Base-by-base conservation (phyloP, 2,888 invertebrate genomes). In the Eilema depressum region DNA sequence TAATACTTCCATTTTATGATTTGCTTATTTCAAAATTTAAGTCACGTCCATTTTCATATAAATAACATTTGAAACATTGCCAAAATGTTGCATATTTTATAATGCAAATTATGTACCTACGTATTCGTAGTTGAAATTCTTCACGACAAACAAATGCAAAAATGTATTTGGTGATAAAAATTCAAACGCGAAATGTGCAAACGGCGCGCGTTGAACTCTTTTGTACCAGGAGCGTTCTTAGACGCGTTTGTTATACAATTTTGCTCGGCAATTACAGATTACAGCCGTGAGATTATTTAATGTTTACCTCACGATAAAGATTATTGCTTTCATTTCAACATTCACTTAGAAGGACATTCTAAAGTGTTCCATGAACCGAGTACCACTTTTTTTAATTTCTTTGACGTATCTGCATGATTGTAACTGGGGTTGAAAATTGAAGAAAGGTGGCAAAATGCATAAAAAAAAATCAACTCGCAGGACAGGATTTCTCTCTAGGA, bases 191-290 rank as follows among this genome's bases (percentile, higher is more conserved):
- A 26, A 65, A 76, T 76, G 81, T 70, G 73, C 69, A 80, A 76
- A 69, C 64, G 7, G 77, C 80, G 79, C 85, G 84, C 91, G 89
- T 91, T 91, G 85, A 90, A 87, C 87, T 91, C 87, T 88, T 89
- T 89, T 87, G 81, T 87, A 87, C 71, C 70, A 61, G 71, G 66
- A 71, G 76, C 33, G 53, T 73, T 73, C 56, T 74, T 79, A 47
- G 30, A 23, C 3, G 57, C 68, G 64, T 63, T 64, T 30, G 71
- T 74, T 73, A 73, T 74, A 76, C 68, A 81, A 77, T 72, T 66
- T 74, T 69, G 69, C 63, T 66, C 66, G 30, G 68, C 68, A 67
- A 74, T 76, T 77, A 78, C 67, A 57, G 64, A 76, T 80, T 76
- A 74, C 75, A 70, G 57, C 67, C 63, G 68, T 61, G 62, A 65